Evolutionary conservation across 2,797 vertebrate genomes (phyloP).

Genomic region (Gorsachius magnificus): DNA sequence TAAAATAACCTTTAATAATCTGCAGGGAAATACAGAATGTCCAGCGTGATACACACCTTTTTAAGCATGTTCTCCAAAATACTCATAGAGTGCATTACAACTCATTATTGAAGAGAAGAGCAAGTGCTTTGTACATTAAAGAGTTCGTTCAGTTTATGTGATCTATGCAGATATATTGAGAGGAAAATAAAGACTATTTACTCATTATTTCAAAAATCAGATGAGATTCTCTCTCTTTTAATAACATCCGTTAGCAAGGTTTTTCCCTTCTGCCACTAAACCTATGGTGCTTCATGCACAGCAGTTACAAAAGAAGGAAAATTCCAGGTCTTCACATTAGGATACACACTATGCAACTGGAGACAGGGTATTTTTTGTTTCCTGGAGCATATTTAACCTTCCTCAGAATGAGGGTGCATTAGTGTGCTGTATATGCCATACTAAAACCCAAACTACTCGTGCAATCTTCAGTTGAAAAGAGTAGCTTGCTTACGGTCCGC

Average conservation of each 20-base stretch:
- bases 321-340: background rate
- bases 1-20: constrained; percentile 13
- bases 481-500: background rate
- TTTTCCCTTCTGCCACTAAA: background rate
- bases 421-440: background rate
- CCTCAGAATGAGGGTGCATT: background rate
- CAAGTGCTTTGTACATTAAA: background rate
- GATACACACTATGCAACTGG: background rate
- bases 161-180: background rate
- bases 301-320: background rate
- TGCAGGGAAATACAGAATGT: background rate
- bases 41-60: background rate
- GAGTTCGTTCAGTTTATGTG: background rate
- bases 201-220: background rate
- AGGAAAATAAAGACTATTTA: background rate
- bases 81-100: background rate
- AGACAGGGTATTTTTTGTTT: background rate
- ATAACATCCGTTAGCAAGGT: background rate
- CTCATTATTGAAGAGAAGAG: background rate
- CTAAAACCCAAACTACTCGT: background rate
- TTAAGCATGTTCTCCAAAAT: background rate
- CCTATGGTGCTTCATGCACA: background rate
- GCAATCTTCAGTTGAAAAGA: background rate
- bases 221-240: background rate
- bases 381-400: background rate